Evolutionary conservation across 2,797 vertebrate genomes (phyloP), one percentile per base, ranked within the genome.

Genomic region (Labroides dimidiatus): DNA sequence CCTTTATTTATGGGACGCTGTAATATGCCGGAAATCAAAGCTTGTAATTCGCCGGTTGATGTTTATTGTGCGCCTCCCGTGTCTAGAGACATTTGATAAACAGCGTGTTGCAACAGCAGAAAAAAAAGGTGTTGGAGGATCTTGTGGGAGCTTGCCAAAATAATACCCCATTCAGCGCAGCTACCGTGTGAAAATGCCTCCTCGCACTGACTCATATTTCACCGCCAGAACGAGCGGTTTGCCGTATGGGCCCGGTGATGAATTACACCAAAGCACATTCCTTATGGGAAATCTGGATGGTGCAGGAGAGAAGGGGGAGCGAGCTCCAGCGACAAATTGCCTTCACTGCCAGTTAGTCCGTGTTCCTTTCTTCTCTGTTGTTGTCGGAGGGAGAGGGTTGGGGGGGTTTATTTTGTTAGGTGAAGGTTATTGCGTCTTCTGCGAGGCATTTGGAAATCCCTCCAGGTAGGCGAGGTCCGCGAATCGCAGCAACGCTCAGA

Each of bases 271-370:
- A 82, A 90, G 88, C 85, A 81, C 86, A 88, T 92, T 89, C 87
- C 93, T 92, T 93, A 90, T 93, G 93, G 92, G 92, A 93, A 91
- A 92, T 92, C 88, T 91, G 92, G 89, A 90, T 82, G 89, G 83
- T 89, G 87, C 82, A 76, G 89, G 63, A 84, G 82, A 64, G 77
- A 78, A 51, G 85, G 80, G 87, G 80, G 77, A 73, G 86, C 54
- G 0, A 79, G 93, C 94, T 92, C 89, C 91, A 92, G 94, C 94
- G 92, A 92, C 93, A 93, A 91, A 94, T 94, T 95, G 91, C 93
- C 90, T 94, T 93, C 93, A 94, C 91, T 94, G 94, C 89, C 93
- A 93, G 93, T 94, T 94, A 94, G 92, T 92, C 93, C 87, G 84
- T 94, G 75, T 87, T 85, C 69, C 76, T 85, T 85, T 89, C 93